Base-by-base conservation (phyloP, 1,140 invertebrate species). In the Pentalonia nigronervosa region DNA sequence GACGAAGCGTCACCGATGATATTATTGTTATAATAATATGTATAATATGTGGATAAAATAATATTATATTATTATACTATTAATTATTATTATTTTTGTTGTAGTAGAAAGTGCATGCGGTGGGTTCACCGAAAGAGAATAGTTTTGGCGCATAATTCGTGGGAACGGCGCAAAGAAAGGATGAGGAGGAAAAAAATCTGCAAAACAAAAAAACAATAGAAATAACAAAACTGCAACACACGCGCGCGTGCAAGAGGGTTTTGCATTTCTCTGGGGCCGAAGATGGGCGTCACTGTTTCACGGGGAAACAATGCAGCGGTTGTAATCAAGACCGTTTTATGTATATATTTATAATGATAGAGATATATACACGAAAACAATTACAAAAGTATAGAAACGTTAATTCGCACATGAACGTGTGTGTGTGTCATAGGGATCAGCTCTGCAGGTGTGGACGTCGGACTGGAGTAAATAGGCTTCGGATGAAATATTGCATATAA, bases 1-100 rank as follows among this genome's bases (percentile, higher is more conserved):
- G 60, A 67, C 30, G 4, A 60, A 2, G 9, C 9, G 25, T 60
- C 56, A n/a, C n/a, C 25, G 56, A 60, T 60, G 30, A 11, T 60
- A 60, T 11, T 60, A 30, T 30, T 56, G 23, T 60, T 30, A 30
- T 9, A 48, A 0, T 48, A 48, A 9, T 17, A 67, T 14, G 9
- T 4, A 14, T 67, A n/a, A n/a, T n/a, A n/a, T 1, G 30, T n/a
- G 30, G 2, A n/a, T 67, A 17, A 67, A 67, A 67, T n/a, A 67
- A 67, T 67, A 67, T n/a, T n/a, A 67, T 67, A 67, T 67, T 67
- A 67, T n/a, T n/a, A n/a, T n/a, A n/a, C 60, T 67, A n/a, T 67
- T 67, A 67, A n/a, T n/a, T 67, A n/a, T 67, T 67, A 17, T 67
- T 67, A 67, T 67, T n/a, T 14, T 3, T 53, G 20, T 53, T 21